Conservation (phyloP, 2,797 vertebrate species). For the Neopelma chrysocephalum region DNA sequence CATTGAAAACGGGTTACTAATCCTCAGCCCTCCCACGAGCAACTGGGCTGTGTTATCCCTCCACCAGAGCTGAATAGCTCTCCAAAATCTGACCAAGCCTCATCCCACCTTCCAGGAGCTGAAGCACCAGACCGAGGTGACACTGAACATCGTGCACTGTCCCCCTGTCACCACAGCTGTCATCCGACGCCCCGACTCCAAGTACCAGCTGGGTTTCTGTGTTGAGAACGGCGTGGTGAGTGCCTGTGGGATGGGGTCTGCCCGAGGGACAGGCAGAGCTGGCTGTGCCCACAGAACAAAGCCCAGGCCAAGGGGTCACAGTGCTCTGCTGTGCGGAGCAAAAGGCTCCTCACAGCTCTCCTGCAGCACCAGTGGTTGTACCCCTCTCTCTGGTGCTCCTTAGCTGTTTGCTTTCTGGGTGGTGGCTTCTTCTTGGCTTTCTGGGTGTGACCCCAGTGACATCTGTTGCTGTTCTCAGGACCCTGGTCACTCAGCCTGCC, state of each 20-base stretch:
- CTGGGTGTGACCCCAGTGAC: background rate
- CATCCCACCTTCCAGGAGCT: slow-evolving; percentile 79
- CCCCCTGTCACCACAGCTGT: slow-evolving; percentile 94
- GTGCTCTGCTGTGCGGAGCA: background rate
- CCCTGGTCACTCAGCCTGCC: background rate
- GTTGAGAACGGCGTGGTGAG: slow-evolving; percentile 95
- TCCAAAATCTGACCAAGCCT: background rate
- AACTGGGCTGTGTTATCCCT: rapidly evolving
- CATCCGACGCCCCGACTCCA: slow-evolving; percentile 87
- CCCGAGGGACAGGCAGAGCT: background rate
- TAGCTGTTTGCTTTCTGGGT: background rate
- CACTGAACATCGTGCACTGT: slow-evolving; percentile 91
- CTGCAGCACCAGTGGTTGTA: background rate
- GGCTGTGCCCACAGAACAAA: background rate
- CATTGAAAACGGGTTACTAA: background rate
- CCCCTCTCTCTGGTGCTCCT: background rate
- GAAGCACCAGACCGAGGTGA: slow-evolving; percentile 86
- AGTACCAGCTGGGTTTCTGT: slow-evolving; percentile 94
- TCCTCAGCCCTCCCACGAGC: background rate
- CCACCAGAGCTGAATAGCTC: rapidly evolving
- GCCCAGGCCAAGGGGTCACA: rapidly evolving
- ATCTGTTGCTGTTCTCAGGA: background rate
- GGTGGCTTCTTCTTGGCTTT: background rate
- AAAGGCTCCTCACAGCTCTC: background rate
- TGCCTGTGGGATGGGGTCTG: background rate